These are phyloP conservation scores for Pseudorasbora parva DNA, from an alignment of 2,113 vertebrate genomes.

Conservation along the genomic window DNA sequence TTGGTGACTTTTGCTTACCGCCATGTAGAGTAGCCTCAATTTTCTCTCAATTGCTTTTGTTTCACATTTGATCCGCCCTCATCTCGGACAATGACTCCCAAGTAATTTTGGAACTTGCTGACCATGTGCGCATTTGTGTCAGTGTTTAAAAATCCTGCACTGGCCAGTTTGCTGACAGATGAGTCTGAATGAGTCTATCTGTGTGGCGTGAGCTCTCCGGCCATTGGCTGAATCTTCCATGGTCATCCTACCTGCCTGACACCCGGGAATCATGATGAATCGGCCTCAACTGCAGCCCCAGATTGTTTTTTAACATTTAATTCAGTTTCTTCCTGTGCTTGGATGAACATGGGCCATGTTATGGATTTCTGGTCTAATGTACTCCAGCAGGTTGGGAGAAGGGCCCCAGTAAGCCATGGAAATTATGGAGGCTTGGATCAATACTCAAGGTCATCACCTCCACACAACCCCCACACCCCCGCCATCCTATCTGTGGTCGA, in stretches of 20 bases:
- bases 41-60: constrained; percentile 22
- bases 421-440: constrained; percentile 95
- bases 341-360: constrained; percentile 94
- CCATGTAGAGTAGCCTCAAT: constrained; percentile 35
- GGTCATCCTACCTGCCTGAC: constrained; percentile 87
- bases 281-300: constrained; percentile 89
- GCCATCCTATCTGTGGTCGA: constrained; percentile 71
- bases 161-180: constrained; percentile 79
- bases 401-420: constrained; percentile 91
- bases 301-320: constrained; percentile 99
- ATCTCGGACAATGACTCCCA: constrained; percentile 41
- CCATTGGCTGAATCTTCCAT: constrained; percentile 81
- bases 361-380: constrained; percentile 99
- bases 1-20: background rate
- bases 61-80: constrained; percentile 13
- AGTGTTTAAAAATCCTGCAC: constrained; percentile 79
- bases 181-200: constrained; percentile 75
- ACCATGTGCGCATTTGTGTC: constrained; percentile 78
- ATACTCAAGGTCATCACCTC: constrained; percentile 94
- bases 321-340: constrained; percentile 99
- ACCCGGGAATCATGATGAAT: constrained; percentile 96
- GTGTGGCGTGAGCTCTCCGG: constrained; percentile 74
- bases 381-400: constrained; percentile 94
- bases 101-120: constrained; percentile 77
- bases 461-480: constrained; percentile 62